Evolutionary conservation across 2,888 invertebrate species (phyloP).

Genomic region (Philereme transversata): DNA sequence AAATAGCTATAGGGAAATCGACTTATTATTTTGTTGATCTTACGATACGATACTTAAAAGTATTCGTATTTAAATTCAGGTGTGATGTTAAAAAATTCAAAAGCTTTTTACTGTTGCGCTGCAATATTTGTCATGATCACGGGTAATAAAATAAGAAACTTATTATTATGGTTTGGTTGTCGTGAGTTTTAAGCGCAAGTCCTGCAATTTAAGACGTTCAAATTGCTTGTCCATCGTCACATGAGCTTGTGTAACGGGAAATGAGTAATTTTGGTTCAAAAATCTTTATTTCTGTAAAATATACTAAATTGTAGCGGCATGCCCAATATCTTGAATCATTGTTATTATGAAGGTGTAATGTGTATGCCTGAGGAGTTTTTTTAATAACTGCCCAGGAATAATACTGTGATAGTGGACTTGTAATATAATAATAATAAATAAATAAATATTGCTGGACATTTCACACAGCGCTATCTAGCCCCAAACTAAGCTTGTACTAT

Average conservation of each 20-base stretch:
- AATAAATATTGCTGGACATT: too few species aligned
- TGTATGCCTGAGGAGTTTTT: constrained; percentile 1
- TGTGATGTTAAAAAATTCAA: constrained; percentile 11
- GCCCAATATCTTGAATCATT: constrained; percentile 12
- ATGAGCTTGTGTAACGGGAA: constrained; percentile 42
- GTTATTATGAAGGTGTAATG: constrained; percentile 10
- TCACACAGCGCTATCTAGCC: too few species aligned
- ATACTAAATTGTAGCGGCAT: background rate
- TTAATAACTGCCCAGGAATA: background rate
- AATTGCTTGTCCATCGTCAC: constrained; percentile 39
- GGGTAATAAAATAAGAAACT: constrained; percentile 44
- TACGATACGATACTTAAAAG: too few species aligned
- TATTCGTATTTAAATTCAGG: too few species aligned
- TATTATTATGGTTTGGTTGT: constrained; percentile 38
- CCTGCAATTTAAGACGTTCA: constrained; percentile 34
- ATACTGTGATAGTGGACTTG: too few species aligned
- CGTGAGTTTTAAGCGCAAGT: constrained; percentile 39
- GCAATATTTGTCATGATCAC: constrained; percentile 42
- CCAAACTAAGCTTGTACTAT: too few species aligned
- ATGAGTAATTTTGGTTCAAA: constrained; percentile 27
- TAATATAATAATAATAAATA: too few species aligned
- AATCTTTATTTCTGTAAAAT: constrained; percentile 18
- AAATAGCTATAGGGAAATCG: constrained; percentile 2
- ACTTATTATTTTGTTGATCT: background rate
- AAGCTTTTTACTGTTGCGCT: constrained; percentile 16